These are phyloP conservation scores for Drosophila pseudoobscura DNA, from an alignment of 1,140 invertebrate species.

Conservation along the genomic window DNA sequence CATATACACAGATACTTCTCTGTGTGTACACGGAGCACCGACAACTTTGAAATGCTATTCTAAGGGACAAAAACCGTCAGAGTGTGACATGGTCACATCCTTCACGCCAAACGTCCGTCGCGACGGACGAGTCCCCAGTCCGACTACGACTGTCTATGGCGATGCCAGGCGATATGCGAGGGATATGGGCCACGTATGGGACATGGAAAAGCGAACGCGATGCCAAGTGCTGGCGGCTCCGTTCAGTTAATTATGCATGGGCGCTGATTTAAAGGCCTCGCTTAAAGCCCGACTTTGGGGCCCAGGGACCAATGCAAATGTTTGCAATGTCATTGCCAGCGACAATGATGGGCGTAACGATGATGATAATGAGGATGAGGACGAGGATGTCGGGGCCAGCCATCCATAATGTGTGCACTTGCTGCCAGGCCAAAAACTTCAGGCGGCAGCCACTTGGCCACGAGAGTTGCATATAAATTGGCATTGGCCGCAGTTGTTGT, in stretches of 20 bases:
- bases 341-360: constrained; percentile 1
- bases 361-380: not conserved
- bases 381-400: not conserved
- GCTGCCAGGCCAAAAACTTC: constrained; percentile 62
- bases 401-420: constrained; percentile 60
- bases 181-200: not conserved
- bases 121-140: constrained; percentile 14
- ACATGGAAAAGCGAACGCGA: not conserved
- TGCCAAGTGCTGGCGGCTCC: constrained; percentile 45
- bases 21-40: constrained; percentile 9
- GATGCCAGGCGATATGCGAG: constrained; percentile 43
- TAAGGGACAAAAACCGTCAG: constrained; percentile 71
- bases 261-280: constrained; percentile 54
- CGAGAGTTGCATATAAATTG: constrained; percentile 71
- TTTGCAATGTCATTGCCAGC: constrained; percentile 56
- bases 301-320: constrained; percentile 47
- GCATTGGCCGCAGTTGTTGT: constrained; percentile 49
- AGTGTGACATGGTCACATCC: constrained; percentile 80
- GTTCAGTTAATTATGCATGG: constrained; percentile 72
- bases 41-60: constrained; percentile 57
- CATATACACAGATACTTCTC: not conserved
- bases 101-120: constrained; percentile 56
- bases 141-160: constrained; percentile 22
- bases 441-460: constrained; percentile 39
- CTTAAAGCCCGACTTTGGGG: constrained; percentile 54